phyloP scores from a whole-genome alignment of 2,888 invertebrate genomes.

The Sthenelais limicola region DNA sequence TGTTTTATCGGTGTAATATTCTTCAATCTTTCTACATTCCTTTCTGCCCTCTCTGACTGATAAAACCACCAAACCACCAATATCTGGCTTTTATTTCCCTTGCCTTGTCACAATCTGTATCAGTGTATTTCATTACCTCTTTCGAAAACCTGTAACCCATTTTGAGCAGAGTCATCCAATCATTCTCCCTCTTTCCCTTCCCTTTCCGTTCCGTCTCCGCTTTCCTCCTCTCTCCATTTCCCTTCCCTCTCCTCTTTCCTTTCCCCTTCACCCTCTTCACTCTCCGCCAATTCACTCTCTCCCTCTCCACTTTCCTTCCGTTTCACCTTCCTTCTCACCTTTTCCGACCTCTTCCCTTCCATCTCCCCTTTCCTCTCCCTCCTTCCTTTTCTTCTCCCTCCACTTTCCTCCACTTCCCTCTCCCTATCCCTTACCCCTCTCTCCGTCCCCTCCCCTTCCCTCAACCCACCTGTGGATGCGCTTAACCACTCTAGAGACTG shows the following conservation, averaged over 20 bases:
- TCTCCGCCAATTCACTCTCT: background rate
- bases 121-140: too few relatives aligned
- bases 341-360: background rate
- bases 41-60: too few relatives aligned
- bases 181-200: background rate
- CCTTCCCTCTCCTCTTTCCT: background rate
- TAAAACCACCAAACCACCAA: too few relatives aligned
- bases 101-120: too few relatives aligned
- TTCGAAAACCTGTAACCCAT: too few relatives aligned
- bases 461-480: background rate
- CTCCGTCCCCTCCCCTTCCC: background rate
- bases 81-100: too few relatives aligned
- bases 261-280: background rate
- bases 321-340: background rate
- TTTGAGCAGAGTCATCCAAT: too few relatives aligned
- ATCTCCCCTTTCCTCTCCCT: background rate
- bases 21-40: too few relatives aligned
- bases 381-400: background rate
- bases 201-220: background rate
- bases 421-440: background rate
- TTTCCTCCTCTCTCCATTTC: background rate
- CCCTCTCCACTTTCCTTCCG: background rate
- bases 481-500: too few relatives aligned
- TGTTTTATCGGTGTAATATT: too few relatives aligned
- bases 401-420: constrained; percentile 2